Evolutionary conservation across 1,140 invertebrate species (phyloP), one percentile per base, ranked within the genome.

Genomic region (Nephotettix cincticeps): DNA sequence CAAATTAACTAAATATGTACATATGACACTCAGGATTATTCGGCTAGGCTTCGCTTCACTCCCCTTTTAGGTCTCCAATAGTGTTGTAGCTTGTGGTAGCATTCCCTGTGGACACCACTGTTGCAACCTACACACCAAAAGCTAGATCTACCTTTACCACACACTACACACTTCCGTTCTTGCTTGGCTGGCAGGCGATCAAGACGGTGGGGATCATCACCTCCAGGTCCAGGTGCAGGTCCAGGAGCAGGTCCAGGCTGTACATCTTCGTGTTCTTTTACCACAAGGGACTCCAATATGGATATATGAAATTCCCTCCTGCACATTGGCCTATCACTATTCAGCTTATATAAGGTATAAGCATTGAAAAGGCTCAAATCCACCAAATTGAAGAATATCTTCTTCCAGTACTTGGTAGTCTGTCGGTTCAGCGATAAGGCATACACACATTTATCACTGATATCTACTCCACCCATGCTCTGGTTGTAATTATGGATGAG

Each of bases 111-210:
- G 19, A 69, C 54, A 58, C 68, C 68, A 19, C 14, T 54, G 30
- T 56, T 69, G 32, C 68, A 69, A 30, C 68, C 68, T 43, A 51
- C 47, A 29, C 68, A 69, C 68, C 68, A 69, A 30, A 69, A 69
- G 27, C 27, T 45, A 29, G 21, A 56, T 25, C 68, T 14, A 11
- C 23, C 11, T 36, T 28, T 69, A 19, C 21, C 45, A 43, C 47
- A 69, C n/a, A 69, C 45, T 19, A 43, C 27, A 27, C 68, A 69
- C 19, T 56, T 36, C 14, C 45, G 28, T 30, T 25, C 14, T 19
- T 56, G 29, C 19, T 28, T 21, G 17, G 47, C 45, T 30, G 25
- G 45, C 14, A 69, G 23, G 13, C 32, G 68, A 29, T n/a, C 40
- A 28, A 68, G 23, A 11, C 14, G 19, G 51, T 68, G 66, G 13